Base-by-base conservation (phyloP, 2,888 invertebrate species). In the Sminthurides aquaticus region DNA sequence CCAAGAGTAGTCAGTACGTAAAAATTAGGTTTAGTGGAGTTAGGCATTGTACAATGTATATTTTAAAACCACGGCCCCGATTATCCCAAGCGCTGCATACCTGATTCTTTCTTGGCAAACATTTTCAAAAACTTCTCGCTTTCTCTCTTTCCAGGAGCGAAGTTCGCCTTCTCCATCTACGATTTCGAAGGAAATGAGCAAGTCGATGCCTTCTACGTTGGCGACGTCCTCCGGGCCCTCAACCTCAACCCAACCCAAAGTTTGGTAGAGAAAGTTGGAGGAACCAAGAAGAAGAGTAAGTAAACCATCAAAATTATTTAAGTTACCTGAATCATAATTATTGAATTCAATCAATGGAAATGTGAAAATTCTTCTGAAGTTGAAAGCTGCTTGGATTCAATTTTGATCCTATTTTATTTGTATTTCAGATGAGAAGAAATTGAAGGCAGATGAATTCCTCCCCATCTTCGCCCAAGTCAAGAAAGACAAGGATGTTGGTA, bases 401-500 rank as follows among this genome's bases (percentile, higher is more conserved):
- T 8, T 8, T 11, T 54, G n/a, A 54, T 54, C n/a, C 8, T 54
- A 20, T 11, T 15, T 48, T 48, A 20, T 15, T 15, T 20, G 20
- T 54, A 15, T 54, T 20, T 24, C 74, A 82, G 85, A 84, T 75
- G 96, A 98, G 84, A 98, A 98, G 83, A 85, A 85, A 79, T 81
- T 98, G 80, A 88, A 90, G 79, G 79, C 95, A 76, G 98, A 98
- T 79, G 99, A 99, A 85, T 98, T 99, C 87, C 87, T 98, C 79
- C 98, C 99, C 79, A 95, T 99, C 84, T 98, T 88, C 87, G 87
- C 90, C 81, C 92, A 95, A 79, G 84, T 90, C 77, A 91, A 91
- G 84, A 93, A 93, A 84, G 95, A 96, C 83, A 97, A 98, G 83
- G 98, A 99, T 80, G 90, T 90, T 80, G 99, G 99, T 75, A 89